A percentile compares a stretch with the other conserved stretches of the same genome.
Conservation (phyloP, 2,113 vertebrate species). For the Leptosomus discolor region DNA sequence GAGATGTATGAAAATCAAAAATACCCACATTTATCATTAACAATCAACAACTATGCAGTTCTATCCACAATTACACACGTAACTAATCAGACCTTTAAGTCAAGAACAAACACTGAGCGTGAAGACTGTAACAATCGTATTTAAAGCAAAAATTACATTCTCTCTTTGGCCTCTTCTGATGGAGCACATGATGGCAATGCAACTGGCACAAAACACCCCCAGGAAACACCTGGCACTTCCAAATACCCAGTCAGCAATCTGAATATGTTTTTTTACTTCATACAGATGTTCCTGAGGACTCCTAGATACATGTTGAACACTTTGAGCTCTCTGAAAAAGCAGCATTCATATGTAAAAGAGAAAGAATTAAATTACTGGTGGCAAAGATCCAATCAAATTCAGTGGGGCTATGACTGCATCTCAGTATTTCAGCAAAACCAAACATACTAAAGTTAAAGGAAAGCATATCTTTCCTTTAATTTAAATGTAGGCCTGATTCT, state of each 20-base stretch:
- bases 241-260: background rate
- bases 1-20: background rate
- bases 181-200: background rate
- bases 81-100: background rate
- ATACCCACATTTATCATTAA: background rate
- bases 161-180: background rate
- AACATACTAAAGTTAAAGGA: background rate
- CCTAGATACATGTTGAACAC: accelerated
- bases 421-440: background rate
- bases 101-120: background rate
- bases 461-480: background rate
- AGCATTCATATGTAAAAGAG: background rate
- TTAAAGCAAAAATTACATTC: background rate
- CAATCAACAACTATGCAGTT: background rate
- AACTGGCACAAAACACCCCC: background rate
- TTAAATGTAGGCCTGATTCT: background rate
- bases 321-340: background rate
- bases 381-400: background rate
- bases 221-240: background rate
- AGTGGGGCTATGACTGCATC: background rate
- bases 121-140: background rate
- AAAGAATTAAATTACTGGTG: background rate
- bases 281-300: background rate
- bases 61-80: background rate
- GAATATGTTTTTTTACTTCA: background rate